Base-by-base conservation (phyloP, 2,797 vertebrate species). In the Novumbra hubbsi region DNA sequence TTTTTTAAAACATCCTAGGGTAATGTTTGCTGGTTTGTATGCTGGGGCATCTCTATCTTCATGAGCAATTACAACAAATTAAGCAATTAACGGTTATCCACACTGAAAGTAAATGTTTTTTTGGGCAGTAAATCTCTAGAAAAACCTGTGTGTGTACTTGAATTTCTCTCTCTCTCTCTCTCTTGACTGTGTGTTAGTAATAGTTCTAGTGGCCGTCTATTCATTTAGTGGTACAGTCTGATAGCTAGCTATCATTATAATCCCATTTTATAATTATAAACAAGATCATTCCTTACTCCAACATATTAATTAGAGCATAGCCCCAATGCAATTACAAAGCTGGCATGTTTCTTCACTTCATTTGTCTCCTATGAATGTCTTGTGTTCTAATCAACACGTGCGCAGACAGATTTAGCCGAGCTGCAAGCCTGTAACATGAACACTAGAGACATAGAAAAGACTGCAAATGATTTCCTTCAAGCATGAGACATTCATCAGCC, bases 401-500 rank as follows among this genome's bases (percentile, higher is more conserved):
- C 24, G 50, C 30, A 71, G 19, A 76, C 41, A 12, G 27, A 74
- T 41, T 55, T 27, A 57, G 65, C n/a, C 62, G 73, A 27, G 7
- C 50, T 68, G 73, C 70, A 76, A 73, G 17, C 75, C 73, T 74
- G 74, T 79, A 76, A 80, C 68, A 74, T 78, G 71, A 79, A 78
- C 75, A 74, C 52, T 73, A 52, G 71, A 70, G 71, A 45, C 63
- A 57, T 76, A 80, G 62, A 74, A 80, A 63, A 48, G 69, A 38
- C 41, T 41, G 68, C 50, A 79, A 79, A 86, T 79, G 76, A 80
- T 85, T 83, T 81, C 75, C 70, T 75, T 86, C 75, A 81, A 76
- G 84, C 82, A 76, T 88, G 80, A 89, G 83, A 76, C 77, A 85
- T 88, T 83, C 74, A 80, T 88, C 81, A 87, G 82, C 87, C 84